Evolutionary conservation across 2,888 invertebrate genomes (phyloP).

Genomic region (Caenorhabditis becei): DNA sequence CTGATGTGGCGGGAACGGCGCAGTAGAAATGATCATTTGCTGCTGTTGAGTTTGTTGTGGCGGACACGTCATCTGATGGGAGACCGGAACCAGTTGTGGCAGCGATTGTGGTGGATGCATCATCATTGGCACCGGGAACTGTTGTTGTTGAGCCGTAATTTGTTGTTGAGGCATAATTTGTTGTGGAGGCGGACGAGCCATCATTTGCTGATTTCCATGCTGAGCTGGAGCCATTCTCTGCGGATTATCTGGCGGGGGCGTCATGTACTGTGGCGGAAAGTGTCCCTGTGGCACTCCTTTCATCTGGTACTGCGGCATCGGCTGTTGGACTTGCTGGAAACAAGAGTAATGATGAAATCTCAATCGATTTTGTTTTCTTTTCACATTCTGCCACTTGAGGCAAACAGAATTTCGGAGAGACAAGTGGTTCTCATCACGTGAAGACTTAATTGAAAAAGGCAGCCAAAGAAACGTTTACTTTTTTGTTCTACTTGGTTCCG

Average conservation of each 20-base stretch:
- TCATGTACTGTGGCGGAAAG: neutral
- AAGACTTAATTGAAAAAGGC: neutral
- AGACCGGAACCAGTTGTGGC: no score
- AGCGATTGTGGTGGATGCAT: no score
- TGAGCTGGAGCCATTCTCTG: neutral
- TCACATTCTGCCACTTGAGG: neutral
- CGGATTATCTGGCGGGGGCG: neutral
- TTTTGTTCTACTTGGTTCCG: neutral
- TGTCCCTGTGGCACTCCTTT: neutral
- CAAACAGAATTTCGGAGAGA: slow-evolving; percentile 3
- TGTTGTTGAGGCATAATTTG: no score
- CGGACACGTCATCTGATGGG: no score
- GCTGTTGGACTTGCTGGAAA: neutral
- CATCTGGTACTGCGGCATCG: neutral
- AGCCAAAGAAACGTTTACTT: neutral
- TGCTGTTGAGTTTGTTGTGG: no score
- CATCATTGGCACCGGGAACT: no score
- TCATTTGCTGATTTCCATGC: no score
- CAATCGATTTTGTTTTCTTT: neutral
- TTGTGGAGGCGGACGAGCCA: no score
- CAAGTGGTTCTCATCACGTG: slow-evolving; percentile 8
- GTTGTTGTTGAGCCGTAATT: no score
- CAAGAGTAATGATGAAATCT: neutral
- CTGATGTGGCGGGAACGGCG: no score
- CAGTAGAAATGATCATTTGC: no score